A percentile compares a stretch with the other conserved stretches of the same genome.
These are phyloP conservation scores for Ctenopoma kingsleyae DNA, from an alignment of 2,797 vertebrate genomes.

Conservation along the genomic window DNA sequence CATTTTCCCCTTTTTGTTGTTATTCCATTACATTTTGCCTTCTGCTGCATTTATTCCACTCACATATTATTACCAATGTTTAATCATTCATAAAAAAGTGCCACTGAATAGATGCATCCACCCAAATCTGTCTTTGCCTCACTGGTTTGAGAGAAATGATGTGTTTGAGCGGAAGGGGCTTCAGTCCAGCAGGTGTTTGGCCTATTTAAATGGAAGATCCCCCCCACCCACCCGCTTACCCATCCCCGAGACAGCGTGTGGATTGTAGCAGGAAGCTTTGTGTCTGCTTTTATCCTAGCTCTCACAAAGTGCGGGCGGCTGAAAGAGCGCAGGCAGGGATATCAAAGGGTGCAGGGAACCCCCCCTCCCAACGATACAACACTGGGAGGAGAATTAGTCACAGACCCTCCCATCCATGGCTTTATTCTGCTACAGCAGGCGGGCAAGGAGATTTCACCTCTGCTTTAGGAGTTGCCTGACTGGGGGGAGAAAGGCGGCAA, in stretches of 20 bases:
- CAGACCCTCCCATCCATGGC: constrained; percentile 86
- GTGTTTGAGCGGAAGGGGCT: constrained; percentile 82
- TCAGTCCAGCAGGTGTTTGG: constrained; percentile 89
- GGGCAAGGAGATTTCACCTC: constrained; percentile 75
- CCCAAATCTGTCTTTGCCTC: constrained; percentile 79
- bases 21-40: constrained; percentile 23
- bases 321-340: constrained; percentile 87
- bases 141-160: constrained; percentile 78
- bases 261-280: constrained; percentile 90
- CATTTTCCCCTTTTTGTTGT: constrained; percentile 32
- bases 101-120: constrained; percentile 80
- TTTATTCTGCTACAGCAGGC: constrained; percentile 84
- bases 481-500: constrained; percentile 75
- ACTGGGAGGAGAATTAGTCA: constrained; percentile 86
- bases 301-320: constrained; percentile 84
- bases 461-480: constrained; percentile 72
- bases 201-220: constrained; percentile 84
- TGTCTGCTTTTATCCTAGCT: constrained; percentile 88
- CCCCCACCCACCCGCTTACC: constrained; percentile 58
- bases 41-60: constrained; percentile 47
- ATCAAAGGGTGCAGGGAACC: constrained; percentile 86
- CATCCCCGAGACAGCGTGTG: constrained; percentile 86
- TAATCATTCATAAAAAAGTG: constrained; percentile 74
- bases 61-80: constrained; percentile 59
- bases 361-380: constrained; percentile 82